Percentiles rank a stretch among this genome's conserved stretches.
Evolutionary conservation across 2,888 invertebrate species (phyloP).

Genomic region (Rhagonycha fulva): DNA sequence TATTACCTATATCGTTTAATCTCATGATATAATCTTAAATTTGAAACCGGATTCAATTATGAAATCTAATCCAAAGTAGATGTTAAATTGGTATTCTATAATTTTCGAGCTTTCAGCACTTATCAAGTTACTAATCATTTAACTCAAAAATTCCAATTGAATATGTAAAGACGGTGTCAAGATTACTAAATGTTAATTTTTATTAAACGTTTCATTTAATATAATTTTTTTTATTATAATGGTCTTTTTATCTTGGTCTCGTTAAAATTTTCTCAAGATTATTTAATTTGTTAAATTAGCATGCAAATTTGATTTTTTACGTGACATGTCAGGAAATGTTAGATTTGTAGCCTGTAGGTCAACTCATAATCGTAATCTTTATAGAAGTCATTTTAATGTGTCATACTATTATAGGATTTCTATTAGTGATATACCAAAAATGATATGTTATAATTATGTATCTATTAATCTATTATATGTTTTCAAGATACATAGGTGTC

Average conservation of each 20-base stretch:
- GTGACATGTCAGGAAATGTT: not conserved
- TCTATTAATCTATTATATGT: too few species aligned
- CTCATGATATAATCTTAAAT: not conserved
- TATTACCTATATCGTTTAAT: not conserved
- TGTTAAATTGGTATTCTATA: not conserved
- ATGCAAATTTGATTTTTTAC: not conserved
- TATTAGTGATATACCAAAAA: not conserved
- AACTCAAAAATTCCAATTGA: not conserved
- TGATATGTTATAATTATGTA: not conserved
- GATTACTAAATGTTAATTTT: not conserved
- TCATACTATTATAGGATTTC: not conserved
- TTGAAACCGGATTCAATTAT: slow-evolving; percentile 1
- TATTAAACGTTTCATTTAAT: not conserved
- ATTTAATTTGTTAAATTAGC: not conserved
- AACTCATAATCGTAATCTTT: not conserved
- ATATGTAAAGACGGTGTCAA: not conserved
- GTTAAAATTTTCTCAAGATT: not conserved
- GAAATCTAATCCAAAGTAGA: not conserved
- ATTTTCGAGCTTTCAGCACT: slow-evolving; percentile 2
- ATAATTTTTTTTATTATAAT: not conserved
- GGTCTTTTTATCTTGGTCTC: not conserved
- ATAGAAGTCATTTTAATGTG: not conserved
- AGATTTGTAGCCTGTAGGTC: not conserved
- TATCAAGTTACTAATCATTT: not conserved
- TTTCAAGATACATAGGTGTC: too few species aligned